A percentile compares a stretch with the other conserved stretches of the same genome.
Conservation (phyloP, 2,113 vertebrate species). For the Gnathonemus echidnorhynchus region DNA sequence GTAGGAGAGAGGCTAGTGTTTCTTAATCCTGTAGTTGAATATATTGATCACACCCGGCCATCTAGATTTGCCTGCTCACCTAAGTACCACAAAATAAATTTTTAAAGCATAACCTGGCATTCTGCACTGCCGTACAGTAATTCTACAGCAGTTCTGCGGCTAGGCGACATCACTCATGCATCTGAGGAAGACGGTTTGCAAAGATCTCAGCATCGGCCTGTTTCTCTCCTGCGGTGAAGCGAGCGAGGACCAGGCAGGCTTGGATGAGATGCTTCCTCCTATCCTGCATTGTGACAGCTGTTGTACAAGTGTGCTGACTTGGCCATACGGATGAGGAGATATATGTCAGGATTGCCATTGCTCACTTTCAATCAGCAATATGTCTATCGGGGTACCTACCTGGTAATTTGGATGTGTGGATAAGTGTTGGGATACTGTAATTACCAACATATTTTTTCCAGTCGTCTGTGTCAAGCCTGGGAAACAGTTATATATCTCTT, state of each 20-base stretch:
- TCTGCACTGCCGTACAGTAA: not conserved
- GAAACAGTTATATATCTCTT: slow-evolving; percentile 2
- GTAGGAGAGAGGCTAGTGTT: not conserved
- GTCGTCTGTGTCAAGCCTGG: not conserved
- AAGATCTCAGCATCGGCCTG: not conserved
- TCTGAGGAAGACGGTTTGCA: not conserved
- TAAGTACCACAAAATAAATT: not conserved
- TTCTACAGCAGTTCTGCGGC: not conserved
- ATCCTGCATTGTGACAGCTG: not conserved
- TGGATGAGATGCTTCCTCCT: not conserved
- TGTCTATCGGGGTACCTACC: not conserved
- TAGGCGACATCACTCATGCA: not conserved
- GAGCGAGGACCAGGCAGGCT: not conserved
- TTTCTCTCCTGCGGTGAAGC: not conserved
- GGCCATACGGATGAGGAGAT: not conserved
- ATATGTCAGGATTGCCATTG: not conserved
- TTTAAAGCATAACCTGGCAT: not conserved
- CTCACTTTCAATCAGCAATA: slow-evolving; percentile 6
- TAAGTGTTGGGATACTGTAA: not conserved
- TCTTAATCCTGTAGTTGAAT: not conserved
- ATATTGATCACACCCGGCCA: not conserved
- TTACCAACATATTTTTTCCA: not conserved
- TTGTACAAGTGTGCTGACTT: slow-evolving; percentile 5
- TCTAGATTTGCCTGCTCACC: not conserved
- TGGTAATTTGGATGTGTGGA: not conserved